Evolutionary conservation across 2,888 invertebrate species (phyloP).

Genomic region (Patella ulyssiponensis): DNA sequence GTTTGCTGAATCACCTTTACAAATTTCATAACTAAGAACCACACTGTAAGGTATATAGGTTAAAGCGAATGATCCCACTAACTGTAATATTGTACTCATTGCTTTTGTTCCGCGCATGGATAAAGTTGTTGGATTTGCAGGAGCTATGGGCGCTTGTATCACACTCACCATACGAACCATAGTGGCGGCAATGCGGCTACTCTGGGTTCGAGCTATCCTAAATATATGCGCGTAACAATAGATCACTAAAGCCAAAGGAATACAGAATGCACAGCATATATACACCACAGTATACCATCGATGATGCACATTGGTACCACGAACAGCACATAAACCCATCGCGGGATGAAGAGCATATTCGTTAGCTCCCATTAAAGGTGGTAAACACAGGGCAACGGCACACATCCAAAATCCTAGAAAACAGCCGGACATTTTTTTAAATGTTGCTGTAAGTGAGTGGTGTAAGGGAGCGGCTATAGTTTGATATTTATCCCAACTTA

Average conservation of each 20-base stretch:
- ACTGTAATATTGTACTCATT: slow-evolving; percentile 63
- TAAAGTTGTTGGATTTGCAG: slow-evolving; percentile 42
- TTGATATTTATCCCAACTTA: slow-evolving; percentile 67
- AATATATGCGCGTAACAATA: slow-evolving; percentile 66
- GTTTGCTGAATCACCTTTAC: slow-evolving; percentile 40
- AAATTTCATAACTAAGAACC: slow-evolving; percentile 47
- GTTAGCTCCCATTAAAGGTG: slow-evolving; percentile 56
- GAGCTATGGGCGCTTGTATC: slow-evolving; percentile 61
- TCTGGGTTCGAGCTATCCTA: slow-evolving; percentile 62
- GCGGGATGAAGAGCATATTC: slow-evolving; percentile 50
- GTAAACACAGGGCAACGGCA: slow-evolving; percentile 51
- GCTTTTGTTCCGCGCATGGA: slow-evolving; percentile 62
- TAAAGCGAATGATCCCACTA: slow-evolving; percentile 60
- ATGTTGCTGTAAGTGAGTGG: slow-evolving; percentile 58
- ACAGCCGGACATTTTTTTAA: slow-evolving; percentile 54
- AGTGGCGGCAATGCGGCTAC: slow-evolving; percentile 64
- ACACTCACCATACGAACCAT: slow-evolving; percentile 67
- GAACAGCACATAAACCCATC: slow-evolving; percentile 57
- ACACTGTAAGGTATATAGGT: slow-evolving; percentile 62
- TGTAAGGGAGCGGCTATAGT: slow-evolving; percentile 63
- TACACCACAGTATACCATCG: slow-evolving; percentile 52
- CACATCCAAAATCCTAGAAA: slow-evolving; percentile 56
- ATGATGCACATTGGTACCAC: slow-evolving; percentile 43
- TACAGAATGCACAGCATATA: slow-evolving; percentile 48
- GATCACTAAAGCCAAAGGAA: slow-evolving; percentile 58